Base-by-base conservation (phyloP, 2,888 invertebrate species). In the Morpho deidamia region DNA sequence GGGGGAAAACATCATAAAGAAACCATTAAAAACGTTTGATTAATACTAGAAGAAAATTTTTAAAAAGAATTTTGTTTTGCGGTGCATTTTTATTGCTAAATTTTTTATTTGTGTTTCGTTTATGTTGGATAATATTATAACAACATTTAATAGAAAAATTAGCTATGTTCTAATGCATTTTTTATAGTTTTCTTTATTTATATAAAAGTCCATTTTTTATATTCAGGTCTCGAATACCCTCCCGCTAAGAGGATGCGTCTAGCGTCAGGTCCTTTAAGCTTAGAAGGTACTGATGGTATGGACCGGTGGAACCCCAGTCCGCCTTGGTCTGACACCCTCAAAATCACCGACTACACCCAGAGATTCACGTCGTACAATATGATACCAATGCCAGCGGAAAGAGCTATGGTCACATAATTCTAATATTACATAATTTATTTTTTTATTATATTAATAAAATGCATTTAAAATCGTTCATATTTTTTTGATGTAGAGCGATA, bases 221-320 rank as follows among this genome's bases (percentile, higher is more conserved):
- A 7, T 33, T 4, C 73, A 88, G 87, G 74, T 47, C 70, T 82
- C 58, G 89, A 89, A 55, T 89, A 83, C 58, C 87, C 81, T 8
- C 76, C 72, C 38, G 72, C 83, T 11, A 90, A 85, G 51, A 74
- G 85, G 23, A 87, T 84, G 85, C 74, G 87, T 0, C 57, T 84
- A 10, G 74, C 78, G 0, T 74, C 78, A 32, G 71, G 74, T 0
- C 71, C 80, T 7, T 62, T 80, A 2, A 69, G 74, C 23, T 52
- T 81, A 32, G 89, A 87, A 33, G 86, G 84, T n/a, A 93, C 94
- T 23, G 95, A 95, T 60, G 91, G 94, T 41, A 94, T 95, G 83
- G 95, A 96, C 65, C 93, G 95, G 58, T 96, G 95, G 96, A 96
- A 95, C 80, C 95, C 95, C 23, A 95, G 95, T 72, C 95, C 95